Base-by-base conservation (phyloP, 2,797 vertebrate species). In the Netta rufina region DNA sequence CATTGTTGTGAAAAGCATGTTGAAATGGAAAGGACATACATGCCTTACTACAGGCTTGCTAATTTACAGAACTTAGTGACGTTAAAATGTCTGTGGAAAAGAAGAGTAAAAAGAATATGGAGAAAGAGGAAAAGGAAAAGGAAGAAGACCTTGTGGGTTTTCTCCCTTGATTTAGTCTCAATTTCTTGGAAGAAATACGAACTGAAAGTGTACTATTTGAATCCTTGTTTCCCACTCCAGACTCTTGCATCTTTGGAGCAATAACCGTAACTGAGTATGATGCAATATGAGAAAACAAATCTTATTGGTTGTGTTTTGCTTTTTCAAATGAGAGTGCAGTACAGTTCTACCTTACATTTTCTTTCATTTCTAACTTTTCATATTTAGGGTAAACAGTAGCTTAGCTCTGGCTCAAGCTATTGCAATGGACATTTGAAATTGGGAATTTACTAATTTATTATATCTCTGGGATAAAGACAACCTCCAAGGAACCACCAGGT, bases 401-500 rank as follows among this genome's bases (percentile, higher is more conserved):
- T 83, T 87, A 75, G 30, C 18, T 93, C 24, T 84, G 54, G 10
- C 28, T 58, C 5, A 51, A 69, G n/a, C 4, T 71, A 17, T 71
- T 72, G 8, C 11, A 75, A 24, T 14, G 33, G 22, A 32, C 1
- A 39, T 62, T 92, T 89, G 65, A 71, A 79, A 83, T 30, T 30
- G 6, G 18, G 28, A 22, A 72, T 6, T 43, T 89, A 43, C 33
- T 5, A 71, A 80, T 94, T 91, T 95, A 84, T 90, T 89, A 56
- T 17, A 16, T 61, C 47, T 89, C 45, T 84, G 70, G 57, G 58
- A 57, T 16, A 65, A 75, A 41, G 32, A 30, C 94, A 92, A 78
- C 14, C 73, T 94, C 82, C 38, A 92, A 80, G 82, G 62, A 33
- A 91, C 64, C 33, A 21, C 32, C 57, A 70, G 70, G 77, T 89